Evolutionary conservation across 2,113 vertebrate genomes (phyloP).

Genomic region (Herpetotheres cachinnans): DNA sequence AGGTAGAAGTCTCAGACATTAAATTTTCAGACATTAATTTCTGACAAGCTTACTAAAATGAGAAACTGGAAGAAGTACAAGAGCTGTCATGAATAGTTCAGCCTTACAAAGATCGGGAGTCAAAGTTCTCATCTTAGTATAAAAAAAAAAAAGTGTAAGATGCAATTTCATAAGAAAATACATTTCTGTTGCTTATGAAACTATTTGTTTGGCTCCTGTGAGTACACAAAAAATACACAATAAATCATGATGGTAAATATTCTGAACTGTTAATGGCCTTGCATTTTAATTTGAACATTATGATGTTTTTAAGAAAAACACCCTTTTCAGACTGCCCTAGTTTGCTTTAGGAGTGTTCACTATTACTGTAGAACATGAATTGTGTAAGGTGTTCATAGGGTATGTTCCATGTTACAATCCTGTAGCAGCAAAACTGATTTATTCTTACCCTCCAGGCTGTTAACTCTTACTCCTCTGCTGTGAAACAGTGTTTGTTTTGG

Average conservation of each 20-base stretch:
- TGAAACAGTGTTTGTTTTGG: neutral
- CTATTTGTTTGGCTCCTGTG: neutral
- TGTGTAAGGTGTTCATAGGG: neutral
- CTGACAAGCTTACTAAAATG: neutral
- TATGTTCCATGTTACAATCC: neutral
- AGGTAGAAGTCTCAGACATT: neutral
- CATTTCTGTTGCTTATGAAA: slow-evolving; percentile 8
- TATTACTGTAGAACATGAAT: neutral
- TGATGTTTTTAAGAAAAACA: neutral
- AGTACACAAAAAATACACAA: neutral
- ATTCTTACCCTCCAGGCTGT: neutral
- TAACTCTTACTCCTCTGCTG: neutral
- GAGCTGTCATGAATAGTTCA: neutral
- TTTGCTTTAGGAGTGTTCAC: neutral
- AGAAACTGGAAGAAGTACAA: neutral
- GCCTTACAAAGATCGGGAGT: neutral
- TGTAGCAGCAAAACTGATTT: neutral
- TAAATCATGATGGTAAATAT: slow-evolving; percentile 2
- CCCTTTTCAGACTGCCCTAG: neutral
- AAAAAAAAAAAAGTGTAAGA: neutral
- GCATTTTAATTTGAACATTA: neutral
- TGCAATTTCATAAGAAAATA: slow-evolving; percentile 14
- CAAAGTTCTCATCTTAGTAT: neutral
- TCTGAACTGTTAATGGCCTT: neutral
- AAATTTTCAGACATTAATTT: neutral